Evolutionary conservation across 2,888 invertebrate species (phyloP), one percentile per base, ranked within the genome.

Genomic region (Leptopilina syphax): DNA sequence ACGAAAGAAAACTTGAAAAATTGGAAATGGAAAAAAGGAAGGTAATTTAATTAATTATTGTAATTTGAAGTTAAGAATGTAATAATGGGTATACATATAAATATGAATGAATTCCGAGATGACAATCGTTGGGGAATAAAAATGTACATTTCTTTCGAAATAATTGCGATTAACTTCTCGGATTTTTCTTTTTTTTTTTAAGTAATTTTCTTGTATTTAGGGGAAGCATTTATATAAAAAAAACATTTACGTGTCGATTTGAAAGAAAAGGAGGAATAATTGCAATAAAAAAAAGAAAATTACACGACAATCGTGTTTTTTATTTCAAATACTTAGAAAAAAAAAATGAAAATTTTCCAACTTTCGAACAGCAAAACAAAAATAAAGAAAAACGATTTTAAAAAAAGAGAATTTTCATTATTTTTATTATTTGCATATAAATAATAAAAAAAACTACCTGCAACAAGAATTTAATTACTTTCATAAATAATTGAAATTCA

Each of bases 151-250:
- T 50, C 50, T 50, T 50, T 50, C 9, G 12, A 50, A 73, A 34
- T 34, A 73, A 41, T 54, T 73, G 57, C 73, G n/a, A 41, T 57
- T 73, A 57, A 57, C n/a, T 13, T 41, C 73, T 57, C 70, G 54
- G 34, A 73, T n/a, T 13, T 13, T 73, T 73, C 57, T 57, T 57
- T 73, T 73, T 27, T 44, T 8, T 44, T 34, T 34, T 3, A 34
- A 34, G 34, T 34, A 34, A 34, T 34, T 34, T 34, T 34, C 70
- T 70, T 70, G 34, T 70, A 73, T 73, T 73, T 60, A 73, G 10
- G 10, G 18, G 24, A 73, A 34, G 73, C 73, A 60, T 73, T 57
- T 73, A 73, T 41, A 34, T 3, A 34, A 60, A 73, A 50, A 12
- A 9, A 50, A 50, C 12, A 10, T n/a, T 18, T 24, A 34, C 6